Conservation (phyloP, 2,113 vertebrate genomes). For the Periophthalmodon schlosseri region DNA sequence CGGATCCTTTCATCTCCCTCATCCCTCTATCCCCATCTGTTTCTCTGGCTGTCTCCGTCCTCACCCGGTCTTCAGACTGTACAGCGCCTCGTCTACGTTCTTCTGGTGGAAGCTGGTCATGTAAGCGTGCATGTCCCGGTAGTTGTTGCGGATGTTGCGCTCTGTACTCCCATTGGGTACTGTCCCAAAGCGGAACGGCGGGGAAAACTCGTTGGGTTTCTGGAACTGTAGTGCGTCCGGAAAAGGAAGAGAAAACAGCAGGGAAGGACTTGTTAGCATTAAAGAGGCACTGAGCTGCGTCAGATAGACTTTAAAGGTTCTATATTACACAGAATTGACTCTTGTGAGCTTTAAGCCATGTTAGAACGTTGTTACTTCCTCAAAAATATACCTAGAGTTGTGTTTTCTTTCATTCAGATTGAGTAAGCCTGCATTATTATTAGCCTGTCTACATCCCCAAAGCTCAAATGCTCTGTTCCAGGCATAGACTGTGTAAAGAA, state of each 20-base stretch:
- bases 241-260: conserved; percentile 50
- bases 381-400: no score
- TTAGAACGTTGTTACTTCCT: no score
- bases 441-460: no score
- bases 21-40: conserved; percentile 25
- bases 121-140: conserved; percentile 97
- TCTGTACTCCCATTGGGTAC: conserved; percentile 99
- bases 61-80: conserved; percentile 95
- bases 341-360: no score
- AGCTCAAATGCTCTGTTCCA: no score
- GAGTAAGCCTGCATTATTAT: no score
- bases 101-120: conserved; percentile 99
- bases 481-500: no score
- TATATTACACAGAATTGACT: no score
- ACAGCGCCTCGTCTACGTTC: conserved; percentile 92
- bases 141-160: conserved; percentile 99
- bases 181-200: conserved; percentile 96
- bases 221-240: conserved; percentile 84
- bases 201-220: conserved; percentile 97
- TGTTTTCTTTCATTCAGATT: no score
- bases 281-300: conserved; percentile 43
- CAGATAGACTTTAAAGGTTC: conserved; percentile 28
- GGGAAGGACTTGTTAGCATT: conserved; percentile 45
- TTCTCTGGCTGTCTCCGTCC: conserved; percentile 28
- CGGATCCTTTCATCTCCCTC: conserved; percentile 49